Base-by-base conservation (phyloP, 1,140 invertebrate species). In the Drosophila subpulchrella region DNA sequence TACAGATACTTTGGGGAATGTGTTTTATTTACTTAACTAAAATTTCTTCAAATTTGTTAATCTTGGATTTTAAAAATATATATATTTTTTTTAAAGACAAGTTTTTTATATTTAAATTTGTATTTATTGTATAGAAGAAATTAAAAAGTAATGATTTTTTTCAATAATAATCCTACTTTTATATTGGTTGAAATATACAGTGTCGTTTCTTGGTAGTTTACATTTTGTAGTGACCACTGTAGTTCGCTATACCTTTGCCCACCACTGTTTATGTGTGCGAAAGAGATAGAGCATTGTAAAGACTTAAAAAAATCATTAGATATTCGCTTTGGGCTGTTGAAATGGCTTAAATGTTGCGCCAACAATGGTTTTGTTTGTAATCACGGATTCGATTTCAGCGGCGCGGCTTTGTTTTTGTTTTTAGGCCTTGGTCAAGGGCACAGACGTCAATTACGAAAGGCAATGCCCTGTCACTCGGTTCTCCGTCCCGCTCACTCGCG, bases 341-440 rank as follows among this genome's bases (percentile, higher is more conserved):
- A 36, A 36, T 20, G 50, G 15, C 15, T 24, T 6, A 15, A 59
- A 41, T 15, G 17, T 20, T 17, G 32, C 30, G 24, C 27, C 5
- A 59, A 63, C 55, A 63, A 63, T 60, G 38, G 60, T 32, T 63
- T 60, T 12, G 60, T 20, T 38, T 24, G 39, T 54, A 53, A 68
- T 54, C 47, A 30, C 38, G 65, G 65, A 39, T 67, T 66, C 47
- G 38, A 20, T 36, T 36, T 53, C 50, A 36, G 30, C 32, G 47
- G 13, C 17, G 12, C 41, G 11, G 56, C 13, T 46, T 67, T 63
- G 27, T 11, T 50, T 48, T 50, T 67, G 55, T 42, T 66, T 68
- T 68, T 68, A 68, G 65, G 65, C 65, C 65, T 68, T 68, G 60
- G 61, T 53, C 65, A 68, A 68, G 65, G 65, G 65, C 65, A 67